Percentiles rank a stretch among this genome's conserved stretches.
Evolutionary conservation across 2,888 invertebrate species (phyloP).

Genomic region (Drosophila rellima): DNA sequence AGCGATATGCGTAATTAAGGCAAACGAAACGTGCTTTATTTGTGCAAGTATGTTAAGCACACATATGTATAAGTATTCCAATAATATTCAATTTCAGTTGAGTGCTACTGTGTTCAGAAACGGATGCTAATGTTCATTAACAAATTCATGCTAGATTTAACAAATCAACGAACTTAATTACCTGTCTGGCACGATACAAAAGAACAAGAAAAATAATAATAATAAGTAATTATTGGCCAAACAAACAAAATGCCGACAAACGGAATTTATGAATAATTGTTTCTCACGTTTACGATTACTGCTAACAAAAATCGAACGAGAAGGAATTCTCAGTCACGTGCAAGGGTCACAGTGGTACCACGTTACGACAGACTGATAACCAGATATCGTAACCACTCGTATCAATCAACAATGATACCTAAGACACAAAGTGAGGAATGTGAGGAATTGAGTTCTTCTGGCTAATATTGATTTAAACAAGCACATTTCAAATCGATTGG

Average conservation of each 20-base stretch:
- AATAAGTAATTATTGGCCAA: slow-evolving; percentile 45
- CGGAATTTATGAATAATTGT: slow-evolving; percentile 25
- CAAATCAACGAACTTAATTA: slow-evolving; percentile 35
- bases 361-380: slow-evolving; percentile 7
- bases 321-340: slow-evolving; percentile 7
- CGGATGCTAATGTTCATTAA: slow-evolving; percentile 20
- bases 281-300: neutral
- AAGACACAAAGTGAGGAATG: neutral
- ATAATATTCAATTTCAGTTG: slow-evolving; percentile 4
- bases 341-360: slow-evolving; percentile 7
- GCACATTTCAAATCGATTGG: slow-evolving; percentile 6
- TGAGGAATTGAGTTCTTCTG: neutral
- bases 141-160: slow-evolving; percentile 33
- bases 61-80: slow-evolving; percentile 12
- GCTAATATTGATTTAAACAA: neutral
- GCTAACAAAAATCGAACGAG: slow-evolving; percentile 1
- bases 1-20: slow-evolving; percentile 17
- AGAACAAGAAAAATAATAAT: neutral
- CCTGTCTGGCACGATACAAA: slow-evolving; percentile 33
- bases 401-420: slow-evolving; percentile 11
- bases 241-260: slow-evolving; percentile 29
- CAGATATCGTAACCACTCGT: neutral
- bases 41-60: slow-evolving; percentile 23
- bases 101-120: neutral
- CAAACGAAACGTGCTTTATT: slow-evolving; percentile 26